Base-by-base conservation (phyloP, 2,888 invertebrate species). In the Strigamia maritima region DNA sequence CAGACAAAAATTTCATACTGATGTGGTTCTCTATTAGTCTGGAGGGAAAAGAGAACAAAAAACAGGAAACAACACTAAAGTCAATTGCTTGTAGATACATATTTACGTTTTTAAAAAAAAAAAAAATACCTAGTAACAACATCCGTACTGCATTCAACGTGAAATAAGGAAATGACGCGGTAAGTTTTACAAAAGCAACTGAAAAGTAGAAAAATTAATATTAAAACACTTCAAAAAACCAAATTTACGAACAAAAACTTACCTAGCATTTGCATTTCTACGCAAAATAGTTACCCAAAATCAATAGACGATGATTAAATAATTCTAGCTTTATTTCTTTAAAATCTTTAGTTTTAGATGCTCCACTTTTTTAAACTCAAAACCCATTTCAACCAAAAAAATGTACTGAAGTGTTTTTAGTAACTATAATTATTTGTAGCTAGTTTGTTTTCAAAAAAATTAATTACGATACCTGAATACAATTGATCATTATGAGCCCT, bases 381-480 rank as follows among this genome's bases (percentile, higher is more conserved):
- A 44, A 10, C 44, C 44, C 35, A 4, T 14, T 44, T 44, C 16
- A 44, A 44, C 6, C 8, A 16, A 44, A 54, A 54, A 54, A 54
- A 8, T 22, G 14, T 44, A 44, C 44, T 44, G 14, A 44, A n/a
- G 10, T 44, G 14, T 44, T 44, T 44, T 44, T 44, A 44, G 44
- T 44, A 16, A 44, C 54, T 54, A n/a, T n/a, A 54, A 8, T n/a
- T n/a, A n/a, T 54, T 8, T 54, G n/a, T 54, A 54, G 19, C 19
- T 54, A 54, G 54, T 54, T 54, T 54, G 54, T 54, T 54, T 54
- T 54, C 54, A n/a, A 54, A 54, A 54, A 54, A n/a, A 19, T 54
- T 54, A 54, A 54, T 54, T 49, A n/a, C n/a, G n/a, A n/a, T 49
- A 70, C 28, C 70, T 26, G 70, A 70, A 70, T 28, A 70, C 70